Conservation (phyloP, 2,797 vertebrate genomes). For the Danionella dracula region DNA sequence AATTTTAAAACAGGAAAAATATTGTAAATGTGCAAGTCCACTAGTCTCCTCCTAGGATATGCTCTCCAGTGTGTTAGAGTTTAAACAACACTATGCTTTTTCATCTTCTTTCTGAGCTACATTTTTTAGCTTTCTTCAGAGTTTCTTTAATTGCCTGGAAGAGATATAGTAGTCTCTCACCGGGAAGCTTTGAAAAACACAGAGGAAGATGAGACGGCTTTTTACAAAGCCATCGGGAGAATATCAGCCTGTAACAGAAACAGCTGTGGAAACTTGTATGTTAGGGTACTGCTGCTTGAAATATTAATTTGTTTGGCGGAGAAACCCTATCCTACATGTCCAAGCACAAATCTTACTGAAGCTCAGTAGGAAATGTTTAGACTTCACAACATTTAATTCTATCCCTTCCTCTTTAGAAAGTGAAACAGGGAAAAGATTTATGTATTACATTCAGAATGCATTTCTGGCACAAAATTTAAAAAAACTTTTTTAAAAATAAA, state of each 20-base stretch:
- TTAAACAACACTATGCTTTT: too few relatives aligned
- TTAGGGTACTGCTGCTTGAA: constrained; percentile 31
- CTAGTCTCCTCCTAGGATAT: too few relatives aligned
- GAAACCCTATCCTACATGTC: constrained; percentile 13
- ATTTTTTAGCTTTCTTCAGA: constrained; percentile 1
- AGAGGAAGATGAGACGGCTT: constrained; percentile 31
- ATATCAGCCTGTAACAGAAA: constrained; percentile 11
- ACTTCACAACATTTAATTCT: constrained; percentile 24
- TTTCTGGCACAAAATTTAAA: too few relatives aligned
- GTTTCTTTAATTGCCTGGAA: constrained; percentile 29
- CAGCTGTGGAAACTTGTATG: constrained; percentile 21
- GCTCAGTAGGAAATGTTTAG: constrained; percentile 23
- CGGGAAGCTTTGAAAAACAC: constrained; percentile 29
- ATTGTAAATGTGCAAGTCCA: too few relatives aligned
- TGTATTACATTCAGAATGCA: too few relatives aligned
- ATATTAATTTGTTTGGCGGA: constrained; percentile 29
- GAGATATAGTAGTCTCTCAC: constrained; percentile 7
- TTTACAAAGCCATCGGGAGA: constrained; percentile 26
- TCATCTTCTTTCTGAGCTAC: too few relatives aligned
- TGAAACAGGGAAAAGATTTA: too few relatives aligned
- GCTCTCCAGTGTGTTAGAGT: too few relatives aligned
- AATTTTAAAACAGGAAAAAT: too few relatives aligned
- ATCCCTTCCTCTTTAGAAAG: neutral
- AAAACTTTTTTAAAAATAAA: too few relatives aligned
- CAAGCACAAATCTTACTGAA: constrained; percentile 25